Evolutionary conservation across 2,113 vertebrate genomes (phyloP).

Genomic region (Esox niger): DNA sequence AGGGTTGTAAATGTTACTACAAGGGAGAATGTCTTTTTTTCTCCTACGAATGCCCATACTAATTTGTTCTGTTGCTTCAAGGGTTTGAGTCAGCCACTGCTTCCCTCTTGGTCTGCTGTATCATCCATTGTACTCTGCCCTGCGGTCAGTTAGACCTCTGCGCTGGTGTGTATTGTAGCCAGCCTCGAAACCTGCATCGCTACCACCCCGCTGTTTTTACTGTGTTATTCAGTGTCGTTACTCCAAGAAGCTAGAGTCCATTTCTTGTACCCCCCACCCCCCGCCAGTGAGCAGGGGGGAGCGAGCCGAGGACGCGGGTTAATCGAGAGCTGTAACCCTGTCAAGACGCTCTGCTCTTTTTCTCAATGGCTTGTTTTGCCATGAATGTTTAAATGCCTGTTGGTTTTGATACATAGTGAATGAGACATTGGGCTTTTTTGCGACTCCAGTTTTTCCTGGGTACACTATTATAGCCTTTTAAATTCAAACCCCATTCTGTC

Average conservation of each 20-base stretch:
- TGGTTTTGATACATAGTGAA: conserved; percentile 1
- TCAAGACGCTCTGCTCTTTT: conserved; percentile 23
- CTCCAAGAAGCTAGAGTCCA: not conserved
- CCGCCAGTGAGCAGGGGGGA: not conserved
- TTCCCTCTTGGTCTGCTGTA: not conserved
- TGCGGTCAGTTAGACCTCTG: too few species aligned
- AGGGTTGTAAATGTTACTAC: too few species aligned
- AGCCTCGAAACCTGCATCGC: conserved; percentile 5
- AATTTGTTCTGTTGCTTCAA: not conserved
- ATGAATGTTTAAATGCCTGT: conserved; percentile 13
- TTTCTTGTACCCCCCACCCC: too few species aligned
- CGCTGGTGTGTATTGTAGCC: not conserved
- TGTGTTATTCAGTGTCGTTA: conserved; percentile 29
- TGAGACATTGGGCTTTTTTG: not conserved
- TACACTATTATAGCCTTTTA: too few species aligned
- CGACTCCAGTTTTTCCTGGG: too few species aligned
- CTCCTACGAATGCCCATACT: not conserved
- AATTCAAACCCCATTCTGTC: too few species aligned
- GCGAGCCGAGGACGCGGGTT: conserved; percentile 13
- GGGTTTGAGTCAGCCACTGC: not conserved
- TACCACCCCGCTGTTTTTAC: conserved; percentile 12
- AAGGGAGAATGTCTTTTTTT: not conserved
- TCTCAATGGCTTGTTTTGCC: conserved; percentile 21
- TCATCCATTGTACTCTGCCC: conserved; percentile 1
- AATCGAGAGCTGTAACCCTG: conserved; percentile 34